Conservation (phyloP, 2,113 vertebrate genomes). For the Notechis scutatus region DNA sequence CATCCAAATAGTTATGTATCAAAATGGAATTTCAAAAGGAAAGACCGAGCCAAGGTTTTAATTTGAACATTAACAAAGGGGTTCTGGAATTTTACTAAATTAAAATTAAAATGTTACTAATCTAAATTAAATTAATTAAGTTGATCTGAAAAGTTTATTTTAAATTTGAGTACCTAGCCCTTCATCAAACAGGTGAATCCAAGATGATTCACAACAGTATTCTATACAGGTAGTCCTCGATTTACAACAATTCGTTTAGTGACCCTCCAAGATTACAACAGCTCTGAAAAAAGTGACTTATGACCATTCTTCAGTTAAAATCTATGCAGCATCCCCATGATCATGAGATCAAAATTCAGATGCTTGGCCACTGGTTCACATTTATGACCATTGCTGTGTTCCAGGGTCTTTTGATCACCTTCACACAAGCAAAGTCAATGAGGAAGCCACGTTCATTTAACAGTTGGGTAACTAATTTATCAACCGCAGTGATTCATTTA, state of each 20-base stretch:
- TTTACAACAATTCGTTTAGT: not conserved
- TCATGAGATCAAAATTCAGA: not conserved
- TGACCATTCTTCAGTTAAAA: not conserved
- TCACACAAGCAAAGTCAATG: not conserved
- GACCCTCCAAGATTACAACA: not conserved
- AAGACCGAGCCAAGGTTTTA: not conserved
- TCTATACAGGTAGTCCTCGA: not conserved
- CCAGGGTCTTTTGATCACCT: not conserved
- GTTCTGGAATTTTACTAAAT: not conserved
- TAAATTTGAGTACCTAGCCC: not conserved
- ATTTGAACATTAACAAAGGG: not conserved
- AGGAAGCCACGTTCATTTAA: not conserved
- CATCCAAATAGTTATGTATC: not conserved
- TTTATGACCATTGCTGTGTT: not conserved
- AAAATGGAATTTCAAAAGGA: not conserved
- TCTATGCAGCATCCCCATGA: not conserved
- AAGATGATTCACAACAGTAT: not conserved
- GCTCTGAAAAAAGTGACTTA: not conserved
- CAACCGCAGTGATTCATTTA: not conserved
- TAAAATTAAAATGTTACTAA: not conserved
- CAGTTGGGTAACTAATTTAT: too few relatives aligned
- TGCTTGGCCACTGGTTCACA: not conserved
- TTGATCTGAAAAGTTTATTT: not conserved
- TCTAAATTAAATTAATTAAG: not conserved
- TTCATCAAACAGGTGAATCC: not conserved